Percentiles rank a stretch among this genome's conserved stretches.
These are phyloP conservation scores for Chirona hameri DNA, from an alignment of 2,888 invertebrate genomes.

Conservation along the genomic window DNA sequence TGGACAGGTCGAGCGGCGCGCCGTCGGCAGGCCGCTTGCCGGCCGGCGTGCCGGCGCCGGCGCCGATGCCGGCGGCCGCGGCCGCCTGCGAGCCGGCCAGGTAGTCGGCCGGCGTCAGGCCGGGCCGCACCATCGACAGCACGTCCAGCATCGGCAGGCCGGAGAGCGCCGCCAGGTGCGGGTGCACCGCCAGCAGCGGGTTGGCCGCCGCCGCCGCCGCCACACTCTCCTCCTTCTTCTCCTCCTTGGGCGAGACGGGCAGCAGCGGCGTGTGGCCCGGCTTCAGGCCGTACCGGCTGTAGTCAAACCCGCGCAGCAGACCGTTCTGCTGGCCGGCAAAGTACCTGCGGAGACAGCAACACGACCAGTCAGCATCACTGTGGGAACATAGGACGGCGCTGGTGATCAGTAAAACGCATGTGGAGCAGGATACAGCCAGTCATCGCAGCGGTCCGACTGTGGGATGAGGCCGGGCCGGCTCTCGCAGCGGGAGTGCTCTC, in stretches of 20 bases:
- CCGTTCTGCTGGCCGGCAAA: conserved; percentile 69
- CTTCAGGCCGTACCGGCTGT: conserved; percentile 31
- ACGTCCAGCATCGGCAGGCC: conserved; percentile 71
- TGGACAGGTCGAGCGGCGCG: conserved; percentile 44
- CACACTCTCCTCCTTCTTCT: conserved; percentile 65
- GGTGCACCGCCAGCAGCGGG: conserved; percentile 79
- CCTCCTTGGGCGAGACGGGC: conserved; percentile 75
- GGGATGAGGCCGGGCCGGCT: neutral
- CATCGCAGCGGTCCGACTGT: too few relatives aligned
- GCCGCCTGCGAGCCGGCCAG: conserved; percentile 91
- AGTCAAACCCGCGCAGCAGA: conserved; percentile 54
- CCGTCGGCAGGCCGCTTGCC: conserved; percentile 79
- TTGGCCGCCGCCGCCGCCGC: conserved; percentile 77
- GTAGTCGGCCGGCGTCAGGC: conserved; percentile 85
- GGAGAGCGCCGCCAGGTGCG: conserved; percentile 89
- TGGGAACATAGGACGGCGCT: conserved; percentile 41
- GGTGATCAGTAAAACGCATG: neutral
- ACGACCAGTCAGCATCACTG: conserved; percentile 72
- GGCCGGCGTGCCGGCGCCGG: conserved; percentile 80
- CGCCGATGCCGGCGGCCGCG: conserved; percentile 89
- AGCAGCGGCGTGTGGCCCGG: conserved; percentile 37
- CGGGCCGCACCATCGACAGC: conserved; percentile 66
- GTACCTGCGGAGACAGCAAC: conserved; percentile 67
- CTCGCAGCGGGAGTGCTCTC: conserved; percentile 29
- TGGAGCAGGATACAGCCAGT: too few relatives aligned